phyloP scores from a whole-genome alignment of 2,113 vertebrate species.

The Oxyruncus cristatus region DNA sequence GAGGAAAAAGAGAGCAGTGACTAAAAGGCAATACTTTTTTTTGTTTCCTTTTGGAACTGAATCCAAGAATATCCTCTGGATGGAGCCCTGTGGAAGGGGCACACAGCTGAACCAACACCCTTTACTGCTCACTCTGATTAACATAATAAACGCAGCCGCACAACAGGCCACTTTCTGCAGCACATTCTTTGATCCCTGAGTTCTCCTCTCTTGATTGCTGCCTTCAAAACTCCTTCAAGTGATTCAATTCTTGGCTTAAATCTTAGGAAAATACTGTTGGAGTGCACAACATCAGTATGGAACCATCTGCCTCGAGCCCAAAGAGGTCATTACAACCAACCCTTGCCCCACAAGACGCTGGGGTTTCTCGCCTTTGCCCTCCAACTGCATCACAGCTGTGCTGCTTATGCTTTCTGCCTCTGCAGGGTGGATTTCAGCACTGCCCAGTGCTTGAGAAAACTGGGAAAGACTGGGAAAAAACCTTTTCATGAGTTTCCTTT shows the following conservation, averaged over 20 bases:
- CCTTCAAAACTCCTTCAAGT: neutral
- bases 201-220: neutral
- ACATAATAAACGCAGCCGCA: neutral
- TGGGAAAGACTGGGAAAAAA: neutral
- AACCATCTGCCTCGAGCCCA: neutral
- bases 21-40: neutral
- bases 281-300: neutral
- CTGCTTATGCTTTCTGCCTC: neutral
- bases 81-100: neutral
- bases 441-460: neutral
- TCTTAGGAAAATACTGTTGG: neutral
- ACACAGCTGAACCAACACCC: constrained; percentile 60
- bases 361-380: neutral
- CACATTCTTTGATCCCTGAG: neutral
- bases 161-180: neutral
- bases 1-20: neutral
- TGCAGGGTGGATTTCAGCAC: neutral
- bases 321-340: neutral
- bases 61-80: neutral
- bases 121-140: neutral
- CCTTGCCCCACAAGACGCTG: neutral
- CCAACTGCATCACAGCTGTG: neutral
- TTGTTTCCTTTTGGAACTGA: neutral
- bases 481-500: neutral
- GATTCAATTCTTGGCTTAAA: neutral